Percentiles rank a stretch among this genome's conserved stretches.
These are phyloP conservation scores for Eupsittula cactorum DNA, from an alignment of 2,113 vertebrate genomes.

Conservation along the genomic window DNA sequence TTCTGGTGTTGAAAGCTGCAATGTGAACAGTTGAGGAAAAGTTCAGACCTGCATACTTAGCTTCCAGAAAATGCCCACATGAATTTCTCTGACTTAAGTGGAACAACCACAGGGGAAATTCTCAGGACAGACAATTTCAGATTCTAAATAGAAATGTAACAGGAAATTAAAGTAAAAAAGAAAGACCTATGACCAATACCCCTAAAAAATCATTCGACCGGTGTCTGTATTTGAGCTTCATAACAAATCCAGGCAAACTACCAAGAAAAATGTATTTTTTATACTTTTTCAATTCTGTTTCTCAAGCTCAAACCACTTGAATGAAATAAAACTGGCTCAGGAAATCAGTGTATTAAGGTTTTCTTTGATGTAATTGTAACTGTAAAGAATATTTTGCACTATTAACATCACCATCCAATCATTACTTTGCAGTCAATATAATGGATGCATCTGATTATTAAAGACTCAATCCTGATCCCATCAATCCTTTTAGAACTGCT, in stretches of 20 bases:
- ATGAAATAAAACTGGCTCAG: conserved; percentile 20
- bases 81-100: conserved; percentile 38
- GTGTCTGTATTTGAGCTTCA: conserved; percentile 39
- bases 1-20: conserved; percentile 21
- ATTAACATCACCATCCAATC: background rate
- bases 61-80: conserved; percentile 31
- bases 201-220: conserved; percentile 40
- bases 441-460: background rate
- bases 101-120: conserved; percentile 39
- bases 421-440: background rate
- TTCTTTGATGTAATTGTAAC: background rate
- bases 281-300: conserved; percentile 13
- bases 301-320: background rate
- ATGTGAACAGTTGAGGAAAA: background rate
- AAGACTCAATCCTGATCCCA: background rate
- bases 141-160: conserved; percentile 37
- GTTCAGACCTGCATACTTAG: background rate
- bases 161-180: conserved; percentile 59
- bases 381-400: background rate
- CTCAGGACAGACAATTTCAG: conserved; percentile 30
- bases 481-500: background rate
- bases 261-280: conserved; percentile 43
- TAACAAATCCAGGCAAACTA: conserved; percentile 26
- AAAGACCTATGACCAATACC: conserved; percentile 18
- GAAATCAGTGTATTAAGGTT: background rate